Evolutionary conservation across 2,113 vertebrate species (phyloP).

Genomic region (Apaloderma vittatum): DNA sequence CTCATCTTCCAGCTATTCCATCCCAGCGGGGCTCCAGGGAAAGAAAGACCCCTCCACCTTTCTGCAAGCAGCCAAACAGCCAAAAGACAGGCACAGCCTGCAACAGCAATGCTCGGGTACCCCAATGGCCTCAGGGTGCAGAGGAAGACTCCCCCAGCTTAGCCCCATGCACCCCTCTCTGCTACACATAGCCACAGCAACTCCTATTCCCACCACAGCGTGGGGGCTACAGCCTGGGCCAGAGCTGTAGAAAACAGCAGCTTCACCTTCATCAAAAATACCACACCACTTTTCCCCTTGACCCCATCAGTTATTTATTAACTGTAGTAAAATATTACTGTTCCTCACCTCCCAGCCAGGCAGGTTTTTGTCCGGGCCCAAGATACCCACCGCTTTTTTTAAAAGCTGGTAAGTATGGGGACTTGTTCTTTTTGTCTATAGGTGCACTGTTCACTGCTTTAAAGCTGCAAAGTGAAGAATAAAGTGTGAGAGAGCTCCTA

Average conservation of each 20-base stretch:
- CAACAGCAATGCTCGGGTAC: not conserved
- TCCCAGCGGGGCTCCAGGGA: not conserved
- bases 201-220: not conserved
- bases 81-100: not conserved
- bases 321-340: constrained; percentile 28
- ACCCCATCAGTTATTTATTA: constrained; percentile 38
- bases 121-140: not conserved
- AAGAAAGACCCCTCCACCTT: not conserved
- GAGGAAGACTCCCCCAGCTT: not conserved
- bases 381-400: not conserved
- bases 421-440: not conserved
- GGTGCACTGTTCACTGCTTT: not conserved
- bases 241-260: not conserved
- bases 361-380: not conserved
- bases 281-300: not conserved
- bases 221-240: rapidly evolving
- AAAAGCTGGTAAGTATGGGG: not conserved
- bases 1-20: rapidly evolving
- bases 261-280: not conserved
- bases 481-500: not conserved
- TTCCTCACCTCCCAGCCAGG: not conserved
- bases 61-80: not conserved
- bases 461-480: not conserved
- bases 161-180: not conserved
- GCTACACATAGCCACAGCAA: rapidly evolving